Base-by-base conservation (phyloP, 1,140 invertebrate species). In the Triops longicaudatus region DNA sequence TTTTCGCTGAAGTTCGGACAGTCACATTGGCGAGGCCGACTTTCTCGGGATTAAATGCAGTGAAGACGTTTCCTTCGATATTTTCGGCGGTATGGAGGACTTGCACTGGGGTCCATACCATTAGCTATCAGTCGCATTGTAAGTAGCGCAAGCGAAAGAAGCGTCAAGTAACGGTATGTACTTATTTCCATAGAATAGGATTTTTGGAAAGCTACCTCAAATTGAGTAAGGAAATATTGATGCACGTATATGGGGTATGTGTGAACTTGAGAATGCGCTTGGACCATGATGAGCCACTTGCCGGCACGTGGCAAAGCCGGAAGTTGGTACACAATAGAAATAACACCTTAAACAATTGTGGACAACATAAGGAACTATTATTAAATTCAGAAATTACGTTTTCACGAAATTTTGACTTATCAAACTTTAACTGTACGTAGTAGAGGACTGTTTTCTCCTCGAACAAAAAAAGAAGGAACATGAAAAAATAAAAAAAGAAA, bases 201-300 rank as follows among this genome's bases (percentile, higher is more conserved):
- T 63, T n/a, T 63, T 0, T 6, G 50, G 50, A 6, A 63, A 17
- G 9, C 14, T 63, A 86, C 85, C 81, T 87, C 86, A 81, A 85
- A 86, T 73, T 83, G 80, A 17, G 85, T 84, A 9, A 81, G 80
- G 78, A 84, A 86, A 80, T 85, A 86, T 77, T 84, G 84, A 79
- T 87, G 85, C 6, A 88, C 83, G 75, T 82, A 81, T 37, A 87
- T 83, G 28, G 71, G 78, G 77, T 85, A 83, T 75, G 87, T 84
- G 79, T 87, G 83, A 12, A 83, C 80, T 80, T 88, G 87, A 2
- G 82, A 82, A 37, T 83, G 81, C 7, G 85, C 85, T 76, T 83
- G 81, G 4, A 85, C 84, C 76, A 83, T 80, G 22, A 88, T 85
- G 75, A 80, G 85, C 87, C 87, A 88, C 77, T 82, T 82, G 0